Percentiles rank a stretch among this genome's conserved stretches.
These are phyloP conservation scores for Nemapogon koenigi DNA, from an alignment of 2,888 invertebrate species.

Conservation along the genomic window DNA sequence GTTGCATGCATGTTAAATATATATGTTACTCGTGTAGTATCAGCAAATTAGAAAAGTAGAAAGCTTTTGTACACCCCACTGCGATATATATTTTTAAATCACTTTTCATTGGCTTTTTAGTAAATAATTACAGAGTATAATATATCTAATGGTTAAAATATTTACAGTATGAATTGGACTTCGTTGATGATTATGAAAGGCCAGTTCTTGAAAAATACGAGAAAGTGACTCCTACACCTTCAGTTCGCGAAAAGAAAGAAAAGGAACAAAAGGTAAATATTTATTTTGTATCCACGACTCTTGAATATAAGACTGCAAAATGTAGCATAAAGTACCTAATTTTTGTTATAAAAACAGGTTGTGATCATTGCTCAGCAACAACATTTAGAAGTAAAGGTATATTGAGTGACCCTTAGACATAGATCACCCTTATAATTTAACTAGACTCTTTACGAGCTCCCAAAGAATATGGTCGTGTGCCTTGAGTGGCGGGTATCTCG, in stretches of 20 bases:
- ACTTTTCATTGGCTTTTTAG: too few species aligned
- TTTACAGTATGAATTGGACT: slow-evolving; percentile 52
- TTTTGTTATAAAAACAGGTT: slow-evolving; percentile 29
- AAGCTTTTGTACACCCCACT: too few species aligned
- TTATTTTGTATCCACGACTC: too few species aligned
- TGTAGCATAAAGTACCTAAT: neutral
- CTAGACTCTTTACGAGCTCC: too few species aligned
- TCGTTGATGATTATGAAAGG: slow-evolving; percentile 78
- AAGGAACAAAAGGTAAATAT: slow-evolving; percentile 52
- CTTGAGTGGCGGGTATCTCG: too few species aligned
- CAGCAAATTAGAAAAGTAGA: too few species aligned
- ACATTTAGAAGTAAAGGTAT: slow-evolving; percentile 49
- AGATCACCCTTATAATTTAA: too few species aligned
- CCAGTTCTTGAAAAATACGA: slow-evolving; percentile 77
- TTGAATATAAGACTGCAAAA: neutral
- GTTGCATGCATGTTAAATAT: too few species aligned
- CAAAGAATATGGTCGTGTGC: too few species aligned
- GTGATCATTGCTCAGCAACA: slow-evolving; percentile 36
- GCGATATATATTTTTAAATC: too few species aligned
- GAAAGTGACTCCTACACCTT: slow-evolving; percentile 60
- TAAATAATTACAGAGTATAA: neutral
- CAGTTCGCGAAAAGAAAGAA: slow-evolving; percentile 56
- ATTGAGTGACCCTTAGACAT: too few species aligned
- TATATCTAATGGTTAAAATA: neutral
- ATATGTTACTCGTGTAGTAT: too few species aligned